These are phyloP conservation scores for Globodera rostochiensis DNA, from an alignment of 1,140 invertebrate species.

Conservation along the genomic window DNA sequence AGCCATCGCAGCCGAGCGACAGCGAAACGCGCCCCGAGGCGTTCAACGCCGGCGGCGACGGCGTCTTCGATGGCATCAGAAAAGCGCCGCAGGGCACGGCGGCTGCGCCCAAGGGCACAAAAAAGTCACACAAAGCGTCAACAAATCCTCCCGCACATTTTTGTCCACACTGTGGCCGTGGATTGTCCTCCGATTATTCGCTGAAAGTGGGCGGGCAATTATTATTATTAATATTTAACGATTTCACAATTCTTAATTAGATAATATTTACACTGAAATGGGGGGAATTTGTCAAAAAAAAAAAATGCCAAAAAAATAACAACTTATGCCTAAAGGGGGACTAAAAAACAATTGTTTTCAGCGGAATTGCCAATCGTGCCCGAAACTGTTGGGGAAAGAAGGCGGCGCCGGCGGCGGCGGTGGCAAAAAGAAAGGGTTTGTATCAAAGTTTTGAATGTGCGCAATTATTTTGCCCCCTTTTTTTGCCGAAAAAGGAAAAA, in stretches of 20 bases:
- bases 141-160: constrained; percentile 15
- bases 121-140: not conserved
- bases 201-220: not conserved
- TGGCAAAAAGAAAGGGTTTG: not conserved
- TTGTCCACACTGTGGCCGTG: constrained; percentile 2
- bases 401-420: not conserved
- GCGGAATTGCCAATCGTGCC: not conserved
- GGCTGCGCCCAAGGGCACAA: not conserved
- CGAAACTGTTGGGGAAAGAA: not conserved
- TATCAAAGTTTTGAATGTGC: not conserved
- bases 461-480: not conserved
- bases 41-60: not conserved
- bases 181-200: constrained; percentile 19
- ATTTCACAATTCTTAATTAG: not conserved
- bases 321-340: not conserved
- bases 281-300: not conserved
- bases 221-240: too few relatives aligned
- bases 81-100: not conserved
- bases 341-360: not conserved
- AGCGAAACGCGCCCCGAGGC: not conserved
- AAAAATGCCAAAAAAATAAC: not conserved
- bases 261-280: not conserved
- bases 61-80: not conserved
- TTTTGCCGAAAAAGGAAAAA: not conserved
- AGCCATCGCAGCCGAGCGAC: constrained; percentile 3